Evolutionary conservation across 2,113 vertebrate genomes (phyloP), one percentile per base, ranked within the genome.

Genomic region (Melanerpes aurifrons): DNA sequence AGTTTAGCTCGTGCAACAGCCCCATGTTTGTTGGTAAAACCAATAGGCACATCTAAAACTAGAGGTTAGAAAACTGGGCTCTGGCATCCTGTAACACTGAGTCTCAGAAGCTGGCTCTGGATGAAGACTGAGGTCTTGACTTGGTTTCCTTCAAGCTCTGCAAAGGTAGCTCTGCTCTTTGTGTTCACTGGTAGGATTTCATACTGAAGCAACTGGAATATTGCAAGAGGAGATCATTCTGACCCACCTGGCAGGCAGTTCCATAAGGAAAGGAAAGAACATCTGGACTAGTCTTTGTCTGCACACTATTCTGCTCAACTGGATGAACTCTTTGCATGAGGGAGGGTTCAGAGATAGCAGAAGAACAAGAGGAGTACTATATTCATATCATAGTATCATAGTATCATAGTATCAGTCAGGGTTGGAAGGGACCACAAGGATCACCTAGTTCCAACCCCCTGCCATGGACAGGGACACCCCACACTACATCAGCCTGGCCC

Each of bases 101-200:
- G 20, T 67, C 28, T 67, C 85, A 70, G 75, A 53, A 73, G 11
- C 12, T 24, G 9, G 48, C 37, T 61, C 43, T 1, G 1, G 32
- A 56, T 5, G 66, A 77, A 71, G 26, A 8, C 13, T 43, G 0
- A 0, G 13, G 25, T 61, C 21, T 64, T 61, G n/a, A 14, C 24
- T 47, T 78, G 2, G 3, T 64, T 94, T 87, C 57, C 3, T 88
- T 68, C 1, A 3, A 82, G 31, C 64, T 16, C 7, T 43, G 26
- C 1, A 1, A 82, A 58, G 31, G 8, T 13, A 94, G 31, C 3
- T 74, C 26, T 85, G 21, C 19, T 78, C 24, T 75, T 17, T 68
- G 43, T 61, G 5, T 72, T 77, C 40, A 29, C 8, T 70, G 24
- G 4, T 48, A 54, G 64, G 31, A 43, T 18, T 3, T 8, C 7